Evolutionary conservation across 2,797 vertebrate species (phyloP), one percentile per base, ranked within the genome.

Genomic region (Zonotrichia albicollis): DNA sequence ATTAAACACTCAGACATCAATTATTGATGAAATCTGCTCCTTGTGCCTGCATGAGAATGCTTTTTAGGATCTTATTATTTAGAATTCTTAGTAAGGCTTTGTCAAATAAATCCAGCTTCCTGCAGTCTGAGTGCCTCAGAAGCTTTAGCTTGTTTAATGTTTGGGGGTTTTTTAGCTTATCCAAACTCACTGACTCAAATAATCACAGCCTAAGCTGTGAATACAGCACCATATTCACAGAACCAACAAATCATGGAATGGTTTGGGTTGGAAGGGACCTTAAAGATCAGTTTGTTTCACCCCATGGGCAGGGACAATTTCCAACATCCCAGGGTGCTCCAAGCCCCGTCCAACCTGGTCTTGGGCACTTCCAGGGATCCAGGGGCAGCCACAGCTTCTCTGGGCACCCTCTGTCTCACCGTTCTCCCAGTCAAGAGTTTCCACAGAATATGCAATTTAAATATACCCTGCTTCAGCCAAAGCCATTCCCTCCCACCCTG

Each of bases 311-410:
- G 51, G 20, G 17, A 40, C 51, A 53, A 0, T 14, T 71, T 8
- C 25, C 57, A 18, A 43, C 1, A 2, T 2, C 8, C n/a, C 72
- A 77, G 45, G 15, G 0, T 40, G 29, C 25, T 76, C 64, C 27
- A 45, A 70, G 27, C 0, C 9, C 27, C 0, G 0, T 45, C 16
- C 43, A 77, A 0, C 15, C 29, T 10, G 29, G 21, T 4, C 51
- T 53, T 19, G 79, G n/a, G 0, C n/a, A 77, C 25, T 65, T 1
- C n/a, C 66, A 84, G 30, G 15, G 25, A 58, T 65, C 27, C 67
- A 32, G 72, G 58, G 6, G 43, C 50, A 83, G 16, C 50, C 72
- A 34, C 65, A 71, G 51, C 20, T 76, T 1, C n/a, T 58, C n/a
- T 34, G 43, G 8, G 14, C 7, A 58, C 6, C 16, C 71, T 43